Evolutionary conservation across 2,113 vertebrate species (phyloP).

Genomic region (Poeciliopsis occidentalis): DNA sequence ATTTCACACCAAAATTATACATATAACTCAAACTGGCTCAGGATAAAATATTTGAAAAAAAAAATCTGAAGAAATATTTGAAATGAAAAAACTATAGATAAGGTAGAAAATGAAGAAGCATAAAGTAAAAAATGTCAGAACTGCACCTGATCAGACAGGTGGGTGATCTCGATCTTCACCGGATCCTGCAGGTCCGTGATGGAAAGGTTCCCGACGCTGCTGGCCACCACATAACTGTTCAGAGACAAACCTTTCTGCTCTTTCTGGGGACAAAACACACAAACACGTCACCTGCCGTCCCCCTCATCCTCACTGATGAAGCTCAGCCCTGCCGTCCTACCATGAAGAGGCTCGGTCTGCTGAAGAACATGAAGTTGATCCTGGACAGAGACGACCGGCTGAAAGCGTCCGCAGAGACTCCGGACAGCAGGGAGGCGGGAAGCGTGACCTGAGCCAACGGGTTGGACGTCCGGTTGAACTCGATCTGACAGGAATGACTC

Average conservation of each 20-base stretch:
- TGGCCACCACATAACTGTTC: constrained; percentile 94
- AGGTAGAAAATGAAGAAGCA: no score
- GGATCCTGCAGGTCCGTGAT: constrained; percentile 85
- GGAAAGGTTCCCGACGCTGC: constrained; percentile 89
- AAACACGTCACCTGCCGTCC: no score
- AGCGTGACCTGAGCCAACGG: constrained; percentile 86
- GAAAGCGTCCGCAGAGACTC: constrained; percentile 78
- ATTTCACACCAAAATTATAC: no score
- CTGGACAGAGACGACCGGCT: constrained; percentile 81
- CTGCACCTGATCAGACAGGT: constrained; percentile 56
- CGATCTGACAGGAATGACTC: constrained; percentile 76
- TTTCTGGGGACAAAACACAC: constrained; percentile 47
- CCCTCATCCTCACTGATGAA: not conserved
- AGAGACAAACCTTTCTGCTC: constrained; percentile 64
- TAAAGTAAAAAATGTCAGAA: not conserved
- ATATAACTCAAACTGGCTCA: not conserved
- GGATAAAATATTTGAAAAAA: no score
- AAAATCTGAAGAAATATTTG: no score
- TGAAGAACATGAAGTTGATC: constrained; percentile 96
- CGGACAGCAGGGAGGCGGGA: constrained; percentile 85
- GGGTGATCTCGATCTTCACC: constrained; percentile 87
- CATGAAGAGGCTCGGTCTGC: constrained; percentile 91
- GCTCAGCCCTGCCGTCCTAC: constrained; percentile 9
- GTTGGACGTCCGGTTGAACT: constrained; percentile 79
- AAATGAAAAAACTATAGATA: no score